A percentile compares a stretch with the other conserved stretches of the same genome.
Conservation (phyloP, 2,113 vertebrate genomes). For the Podarcis cretensis region DNA sequence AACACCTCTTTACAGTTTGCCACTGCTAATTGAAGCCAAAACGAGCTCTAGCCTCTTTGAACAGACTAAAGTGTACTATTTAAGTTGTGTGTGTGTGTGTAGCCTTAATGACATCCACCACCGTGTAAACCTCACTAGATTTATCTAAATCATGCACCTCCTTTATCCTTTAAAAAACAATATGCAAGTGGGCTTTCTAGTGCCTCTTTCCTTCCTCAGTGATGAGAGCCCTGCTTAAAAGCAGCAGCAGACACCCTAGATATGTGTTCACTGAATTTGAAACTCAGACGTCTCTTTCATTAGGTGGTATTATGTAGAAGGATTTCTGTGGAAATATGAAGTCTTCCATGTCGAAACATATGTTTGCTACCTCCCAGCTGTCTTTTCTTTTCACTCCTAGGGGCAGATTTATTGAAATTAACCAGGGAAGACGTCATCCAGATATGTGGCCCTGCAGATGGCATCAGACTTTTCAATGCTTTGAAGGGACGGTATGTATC, state of each 20-base stretch:
- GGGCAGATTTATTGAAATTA: slow-evolving; percentile 93
- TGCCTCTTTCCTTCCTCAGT: background rate
- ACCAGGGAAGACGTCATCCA: slow-evolving; percentile 97
- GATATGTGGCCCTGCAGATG: slow-evolving; percentile 97
- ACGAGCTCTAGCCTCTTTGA: background rate
- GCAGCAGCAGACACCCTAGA: background rate
- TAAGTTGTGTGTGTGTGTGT: background rate
- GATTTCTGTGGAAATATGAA: background rate
- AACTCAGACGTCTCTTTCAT: background rate
- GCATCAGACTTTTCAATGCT: slow-evolving; percentile 95
- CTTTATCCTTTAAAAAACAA: background rate
- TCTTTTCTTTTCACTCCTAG: slow-evolving; percentile 64
- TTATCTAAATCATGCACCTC: background rate
- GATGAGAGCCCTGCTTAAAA: background rate
- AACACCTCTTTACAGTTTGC: background rate
- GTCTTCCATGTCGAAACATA: background rate
- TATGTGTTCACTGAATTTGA: background rate
- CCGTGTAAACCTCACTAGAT: background rate
- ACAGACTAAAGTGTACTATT: background rate
- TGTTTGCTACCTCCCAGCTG: background rate
- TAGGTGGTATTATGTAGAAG: background rate
- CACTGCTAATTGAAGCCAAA: background rate
- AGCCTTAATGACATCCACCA: background rate
- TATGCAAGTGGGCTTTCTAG: background rate
- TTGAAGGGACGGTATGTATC: slow-evolving; percentile 89